Base-by-base conservation (phyloP, 2,797 vertebrate species). In the Rhincodon typus region DNA sequence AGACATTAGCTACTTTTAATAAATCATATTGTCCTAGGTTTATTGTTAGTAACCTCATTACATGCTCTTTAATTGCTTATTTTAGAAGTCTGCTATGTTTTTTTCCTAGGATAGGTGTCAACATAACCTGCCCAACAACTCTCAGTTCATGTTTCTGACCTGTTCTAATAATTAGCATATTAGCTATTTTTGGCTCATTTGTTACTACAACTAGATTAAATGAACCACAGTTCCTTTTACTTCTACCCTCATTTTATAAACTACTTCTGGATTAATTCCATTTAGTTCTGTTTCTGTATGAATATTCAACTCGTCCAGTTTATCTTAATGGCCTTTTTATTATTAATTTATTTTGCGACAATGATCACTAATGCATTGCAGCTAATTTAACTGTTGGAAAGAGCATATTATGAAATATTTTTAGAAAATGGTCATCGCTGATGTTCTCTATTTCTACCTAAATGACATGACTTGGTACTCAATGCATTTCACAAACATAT, bases 261-360 rank as follows among this genome's bases (percentile, higher is more conserved):
- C 23, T 74, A 72, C 46, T 94, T 50, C 27, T 94, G 93, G 46
- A 94, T 94, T 25, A 72, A 94, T 94, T 94, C 93, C 67, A 94
- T 94, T 23, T 50, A 21, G 25, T 74, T 50, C 66, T 70, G 69
- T 74, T 94, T 70, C 93, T 25, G 50, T 74, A 50, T 94, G 46
- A 94, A 94, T 94, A 94, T 53, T 94, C 93, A 30, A 70, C 3
- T 72, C 46, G 4, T 38, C 93, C 88, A 91, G 88, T 50, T 94
- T 74, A 70, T 70, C 15, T 94, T 94, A 94, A 94, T 94, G 25
- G 66, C 38, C 62, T 50, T 70, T 66, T 94, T 69, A 94, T 94
- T 94, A 94, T 72, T 94, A 72, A 94, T 94, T 50, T 70, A 23
- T 69, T 94, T 70, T 91, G 57, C 38, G 17, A 72, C 34, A 23